phyloP scores from a whole-genome alignment of 1,140 invertebrate species.

The Heliconius hewitsoni region DNA sequence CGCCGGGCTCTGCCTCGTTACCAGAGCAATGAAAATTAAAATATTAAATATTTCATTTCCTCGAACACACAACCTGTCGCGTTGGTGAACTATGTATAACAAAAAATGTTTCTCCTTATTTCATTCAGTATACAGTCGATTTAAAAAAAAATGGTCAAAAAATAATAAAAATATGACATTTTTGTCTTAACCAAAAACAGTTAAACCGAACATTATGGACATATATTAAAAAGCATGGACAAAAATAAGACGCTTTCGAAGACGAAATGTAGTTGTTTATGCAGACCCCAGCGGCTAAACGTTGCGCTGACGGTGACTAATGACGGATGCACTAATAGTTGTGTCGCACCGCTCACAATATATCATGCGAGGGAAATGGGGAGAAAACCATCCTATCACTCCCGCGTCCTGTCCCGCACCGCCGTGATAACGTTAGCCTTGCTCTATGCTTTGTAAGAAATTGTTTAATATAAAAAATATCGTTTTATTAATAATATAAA shows the following conservation, averaged over 20 bases:
- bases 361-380: constrained; percentile 76
- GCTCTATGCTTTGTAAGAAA: constrained; percentile 25
- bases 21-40: too few relatives aligned
- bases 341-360: constrained; percentile 70
- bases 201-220: too few relatives aligned
- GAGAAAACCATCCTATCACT: constrained; percentile 71
- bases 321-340: constrained; percentile 80
- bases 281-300: constrained; percentile 63
- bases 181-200: not conserved
- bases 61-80: too few relatives aligned
- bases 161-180: not conserved
- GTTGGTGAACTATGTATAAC: too few relatives aligned
- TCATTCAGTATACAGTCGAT: too few relatives aligned
- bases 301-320: constrained; percentile 76
- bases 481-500: not conserved
- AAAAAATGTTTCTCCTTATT: too few relatives aligned
- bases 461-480: constrained; percentile 29
- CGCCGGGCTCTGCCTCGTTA: too few relatives aligned
- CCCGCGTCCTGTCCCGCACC: constrained; percentile 32
- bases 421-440: constrained; percentile 63
- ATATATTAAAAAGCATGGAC: constrained; percentile 1
- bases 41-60: too few relatives aligned
- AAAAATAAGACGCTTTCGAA: constrained; percentile 30
- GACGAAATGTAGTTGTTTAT: constrained; percentile 65
- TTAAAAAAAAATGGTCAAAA: too few relatives aligned